Evolutionary conservation across 2,113 vertebrate species (phyloP), one percentile per base, ranked within the genome.

Genomic region (Rhadina sibilatrix): DNA sequence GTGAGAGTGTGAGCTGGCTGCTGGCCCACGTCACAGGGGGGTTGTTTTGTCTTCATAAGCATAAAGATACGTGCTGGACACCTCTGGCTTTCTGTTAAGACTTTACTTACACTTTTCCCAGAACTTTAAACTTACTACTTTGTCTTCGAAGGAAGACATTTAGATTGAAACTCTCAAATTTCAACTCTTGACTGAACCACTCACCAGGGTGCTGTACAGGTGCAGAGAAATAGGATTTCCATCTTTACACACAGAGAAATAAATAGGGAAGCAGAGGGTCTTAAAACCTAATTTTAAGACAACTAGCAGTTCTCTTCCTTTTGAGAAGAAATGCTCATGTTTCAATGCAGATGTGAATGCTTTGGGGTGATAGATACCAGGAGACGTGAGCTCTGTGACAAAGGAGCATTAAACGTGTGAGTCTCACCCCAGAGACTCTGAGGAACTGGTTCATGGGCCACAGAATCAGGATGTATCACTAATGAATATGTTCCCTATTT

Each of bases 251-350:
- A 4, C 1, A 40, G 40, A 57, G n/a, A 82, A 82, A 52, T 78
- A 61, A 89, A 87, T 7, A n/a, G 37, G 35, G 40, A 91, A 37
- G 21, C 46, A 24, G 83, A 83, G 50, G 38, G 30, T 85, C 75
- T 91, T 91, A 72, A 85, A 83, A 66, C 4, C 25, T 81, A 28
- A 76, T 93, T 93, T 91, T 77, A 44, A 87, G 80, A 37, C 27
- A 83, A 20, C 50, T 54, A 47, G n/a, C 37, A 83, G 9, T 40
- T 90, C 24, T 63, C 0, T 44, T 87, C 33, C 14, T 63, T 94
- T 57, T 25, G 31, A 66, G 78, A 57, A 74, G 54, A 53, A 76
- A 79, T 69, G 70, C 15, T 81, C 14, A 6, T 50, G 59, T 92
- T 84, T 85, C 54, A 69, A 40, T 33, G 30, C 49, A 59, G 42